Evolutionary conservation across 2,888 invertebrate genomes (phyloP).

Genomic region (Yponomeuta evonymella): DNA sequence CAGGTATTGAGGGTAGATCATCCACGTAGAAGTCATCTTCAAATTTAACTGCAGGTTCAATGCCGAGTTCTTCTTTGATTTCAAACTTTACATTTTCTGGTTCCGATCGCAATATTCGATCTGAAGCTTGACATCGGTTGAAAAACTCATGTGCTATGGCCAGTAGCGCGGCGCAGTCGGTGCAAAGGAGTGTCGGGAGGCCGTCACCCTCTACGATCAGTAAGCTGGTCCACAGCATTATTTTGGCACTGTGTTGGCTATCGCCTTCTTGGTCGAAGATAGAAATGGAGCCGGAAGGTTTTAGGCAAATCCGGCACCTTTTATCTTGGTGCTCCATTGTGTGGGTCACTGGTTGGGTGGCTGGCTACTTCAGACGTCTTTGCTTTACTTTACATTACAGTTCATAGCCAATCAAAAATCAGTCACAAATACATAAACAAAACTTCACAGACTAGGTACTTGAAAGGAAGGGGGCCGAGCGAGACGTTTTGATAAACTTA

Average conservation of each 20-base stretch:
- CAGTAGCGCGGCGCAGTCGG: constrained; percentile 47
- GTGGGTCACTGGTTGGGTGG: not conserved
- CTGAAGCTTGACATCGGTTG: constrained; percentile 52
- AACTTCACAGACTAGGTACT: no score
- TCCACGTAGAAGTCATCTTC: constrained; percentile 3
- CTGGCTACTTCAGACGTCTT: not conserved
- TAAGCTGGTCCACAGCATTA: constrained; percentile 53
- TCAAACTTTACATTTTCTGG: not conserved
- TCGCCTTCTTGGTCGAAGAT: constrained; percentile 47
- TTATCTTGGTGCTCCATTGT: constrained; percentile 29
- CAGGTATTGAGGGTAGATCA: not conserved
- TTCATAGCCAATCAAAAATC: no score
- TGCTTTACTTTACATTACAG: no score
- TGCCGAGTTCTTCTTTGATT: constrained; percentile 12
- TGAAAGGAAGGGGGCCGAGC: no score
- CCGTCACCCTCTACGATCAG: constrained; percentile 50
- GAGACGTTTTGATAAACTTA: no score
- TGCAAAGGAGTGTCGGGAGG: constrained; percentile 52
- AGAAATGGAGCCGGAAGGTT: constrained; percentile 45
- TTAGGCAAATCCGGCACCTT: constrained; percentile 57
- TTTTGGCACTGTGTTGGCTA: constrained; percentile 45
- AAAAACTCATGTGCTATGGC: constrained; percentile 48
- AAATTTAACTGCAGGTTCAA: not conserved
- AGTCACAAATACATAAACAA: no score
- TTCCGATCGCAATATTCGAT: constrained; percentile 45